Conservation (phyloP, 53 echinoderm and acorn worm genomes). For the Holothuria leucospilota region DNA sequence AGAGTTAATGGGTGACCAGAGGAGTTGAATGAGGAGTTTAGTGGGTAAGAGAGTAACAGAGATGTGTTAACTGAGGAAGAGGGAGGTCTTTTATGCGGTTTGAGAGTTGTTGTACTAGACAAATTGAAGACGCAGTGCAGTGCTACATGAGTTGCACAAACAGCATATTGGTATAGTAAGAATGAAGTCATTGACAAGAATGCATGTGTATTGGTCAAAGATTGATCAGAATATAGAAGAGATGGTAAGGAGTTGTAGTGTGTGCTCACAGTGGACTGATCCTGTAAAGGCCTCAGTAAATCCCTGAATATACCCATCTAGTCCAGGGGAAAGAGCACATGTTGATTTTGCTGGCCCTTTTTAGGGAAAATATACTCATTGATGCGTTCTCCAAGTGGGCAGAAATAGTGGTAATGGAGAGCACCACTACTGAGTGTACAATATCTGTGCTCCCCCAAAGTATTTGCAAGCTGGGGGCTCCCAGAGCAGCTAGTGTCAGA, state of each 20-base stretch:
- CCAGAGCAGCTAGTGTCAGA: too few species aligned
- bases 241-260: conserved; percentile 17
- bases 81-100: conserved; percentile 6
- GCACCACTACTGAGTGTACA: too few species aligned
- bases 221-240: conserved; percentile 42
- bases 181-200: not conserved
- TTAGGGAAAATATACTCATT: conserved; percentile 15
- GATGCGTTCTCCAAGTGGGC: conserved; percentile 37
- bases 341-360: conserved; percentile 41
- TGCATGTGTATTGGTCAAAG: conserved; percentile 38
- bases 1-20: not conserved
- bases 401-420: conserved; percentile 7
- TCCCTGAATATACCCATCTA: conserved; percentile 21
- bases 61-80: conserved; percentile 27
- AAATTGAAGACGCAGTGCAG: not conserved
- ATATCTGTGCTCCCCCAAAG: too few species aligned
- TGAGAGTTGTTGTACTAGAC: not conserved
- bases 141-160: not conserved
- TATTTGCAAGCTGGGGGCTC: too few species aligned
- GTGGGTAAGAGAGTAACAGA: not conserved
- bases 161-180: not conserved
- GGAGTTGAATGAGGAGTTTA: not conserved
- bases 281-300: conserved; percentile 13
- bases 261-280: conserved; percentile 20
- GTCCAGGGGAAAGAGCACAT: conserved; percentile 18